Evolutionary conservation across 1,140 invertebrate genomes (phyloP).

Genomic region (Musca vetustissima): DNA sequence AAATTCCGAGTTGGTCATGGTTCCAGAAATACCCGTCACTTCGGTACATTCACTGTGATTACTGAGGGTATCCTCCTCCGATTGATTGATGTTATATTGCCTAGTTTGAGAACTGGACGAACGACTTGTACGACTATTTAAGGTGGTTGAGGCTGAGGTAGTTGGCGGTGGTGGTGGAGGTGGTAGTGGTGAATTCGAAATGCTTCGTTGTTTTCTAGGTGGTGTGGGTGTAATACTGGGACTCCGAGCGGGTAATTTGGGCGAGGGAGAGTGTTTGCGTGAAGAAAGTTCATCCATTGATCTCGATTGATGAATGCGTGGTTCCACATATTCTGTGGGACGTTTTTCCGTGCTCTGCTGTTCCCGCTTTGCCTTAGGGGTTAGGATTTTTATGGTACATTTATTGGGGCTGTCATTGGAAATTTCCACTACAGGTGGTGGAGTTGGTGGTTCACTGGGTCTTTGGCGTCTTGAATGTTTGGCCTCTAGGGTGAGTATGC

Average conservation of each 20-base stretch:
- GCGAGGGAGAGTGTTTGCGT: not conserved
- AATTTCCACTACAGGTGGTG: constrained; percentile 35
- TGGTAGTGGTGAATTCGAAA: constrained; percentile 37
- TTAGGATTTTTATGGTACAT: constrained; percentile 45
- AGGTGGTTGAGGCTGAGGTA: constrained; percentile 27
- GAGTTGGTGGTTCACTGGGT: constrained; percentile 59
- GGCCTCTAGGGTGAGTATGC: constrained; percentile 64
- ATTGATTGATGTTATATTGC: constrained; percentile 20
- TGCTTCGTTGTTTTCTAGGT: constrained; percentile 22
- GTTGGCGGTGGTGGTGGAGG: constrained; percentile 36
- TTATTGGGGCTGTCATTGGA: constrained; percentile 35
- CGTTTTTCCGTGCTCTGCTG: not conserved
- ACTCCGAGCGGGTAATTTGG: not conserved
- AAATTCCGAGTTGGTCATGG: constrained; percentile 40
- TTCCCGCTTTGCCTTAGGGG: constrained; percentile 32
- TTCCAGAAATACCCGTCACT: constrained; percentile 46
- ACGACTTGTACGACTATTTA: constrained; percentile 28
- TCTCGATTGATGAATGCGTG: not conserved
- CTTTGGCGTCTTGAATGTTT: constrained; percentile 70
- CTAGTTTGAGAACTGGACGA: constrained; percentile 11
- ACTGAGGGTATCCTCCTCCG: constrained; percentile 44
- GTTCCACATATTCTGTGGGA: constrained; percentile 14
- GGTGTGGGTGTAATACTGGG: constrained; percentile 15
- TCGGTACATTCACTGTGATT: constrained; percentile 52
- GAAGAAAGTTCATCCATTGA: not conserved